Base-by-base conservation (phyloP, 2,797 vertebrate genomes). In the Geotrypetes seraphini region DNA sequence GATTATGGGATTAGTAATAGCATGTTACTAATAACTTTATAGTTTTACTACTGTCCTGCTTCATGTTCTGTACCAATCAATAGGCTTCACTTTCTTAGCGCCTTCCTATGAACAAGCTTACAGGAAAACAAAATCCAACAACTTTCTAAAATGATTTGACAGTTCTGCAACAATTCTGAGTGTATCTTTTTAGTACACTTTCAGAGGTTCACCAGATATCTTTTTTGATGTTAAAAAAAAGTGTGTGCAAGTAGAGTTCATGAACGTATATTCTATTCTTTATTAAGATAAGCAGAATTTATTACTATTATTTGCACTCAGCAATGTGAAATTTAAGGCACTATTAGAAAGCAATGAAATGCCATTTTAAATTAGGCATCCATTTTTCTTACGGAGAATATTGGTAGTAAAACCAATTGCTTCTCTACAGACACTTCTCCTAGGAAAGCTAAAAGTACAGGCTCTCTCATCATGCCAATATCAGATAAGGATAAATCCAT, bases 401-500 rank as follows among this genome's bases (percentile, higher is more conserved):
- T 2, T 37, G n/a, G 22, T 44, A 39, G 16, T 45, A 60, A 60
- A 64, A 26, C 5, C 38, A 41, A 34, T 47, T 52, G 8, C 10
- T 55, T 37, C 19, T 23, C 27, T 43, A n/a, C n/a, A 19, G 24
- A 39, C 12, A 39, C 24, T 55, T 57, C 18, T 33, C 53, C 57
- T 23, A 40, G 33, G 27, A 33, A 66, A 40, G 9, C 15, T 43
- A 35, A 56, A 63, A 57, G 42, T 49, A 53, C 13, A 52, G 39
- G 36, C 35, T 31, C 33, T 21, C 32, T 44, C 48, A 56, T 60
- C 39, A 3, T 19, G 7, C n/a, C 53, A 12, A 4, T 34, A 53
- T 62, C 34, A 39, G 53, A 59, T 43, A 51, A 57, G 21, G 12
- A 11, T 41, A 64, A 60, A 49, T 41, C 41, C 21, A 29, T 40